Evolutionary conservation across 2,888 invertebrate genomes (phyloP), one percentile per base, ranked within the genome.

Genomic region (Belgica antarctica): DNA sequence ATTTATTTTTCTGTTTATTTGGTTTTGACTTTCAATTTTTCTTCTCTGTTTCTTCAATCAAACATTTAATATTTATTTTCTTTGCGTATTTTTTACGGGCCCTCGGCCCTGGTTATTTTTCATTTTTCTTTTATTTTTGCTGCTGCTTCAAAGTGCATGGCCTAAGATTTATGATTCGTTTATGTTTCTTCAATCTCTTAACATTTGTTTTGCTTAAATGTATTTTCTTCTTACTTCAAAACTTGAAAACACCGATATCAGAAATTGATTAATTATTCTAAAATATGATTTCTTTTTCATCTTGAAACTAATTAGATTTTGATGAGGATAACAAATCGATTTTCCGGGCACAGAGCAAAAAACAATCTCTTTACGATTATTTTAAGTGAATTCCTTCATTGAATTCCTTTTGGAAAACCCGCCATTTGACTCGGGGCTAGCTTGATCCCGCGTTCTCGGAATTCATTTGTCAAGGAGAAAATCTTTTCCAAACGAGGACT

Each of bases 1-100:
- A 59, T 59, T 59, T 59, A 59, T 59, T 59, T 59, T 59, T 59
- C 59, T 27, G 59, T 59, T 59, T 59, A 59, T 59, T 59, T 59
- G 59, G 25, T 59, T 46, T 59, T 59, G 59, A 59, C 24, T 59
- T 59, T 59, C 59, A 59, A 27, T 59, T 25, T 59, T 25, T 25
- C n/a, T n/a, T n/a, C n/a, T n/a, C n/a, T n/a, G n/a, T 59, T 59
- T 41, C 15, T 59, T 59, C 25, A 52, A 59, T 59, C 59, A 59
- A 27, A 59, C 59, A 52, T 66, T 62, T 25, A 52, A 52, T 52
- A 52, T 19, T 52, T 22, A 52, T 19, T 52, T 52, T 52, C 22
- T 52, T 52, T 52, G 7, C 46, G 15, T n/a, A 46, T 5, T n/a
- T 52, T 52, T 52, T 52, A 41, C 41, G 41, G 15, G n/a, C n/a